phyloP scores from a whole-genome alignment of 2,113 vertebrate genomes.

The Notechis scutatus region DNA sequence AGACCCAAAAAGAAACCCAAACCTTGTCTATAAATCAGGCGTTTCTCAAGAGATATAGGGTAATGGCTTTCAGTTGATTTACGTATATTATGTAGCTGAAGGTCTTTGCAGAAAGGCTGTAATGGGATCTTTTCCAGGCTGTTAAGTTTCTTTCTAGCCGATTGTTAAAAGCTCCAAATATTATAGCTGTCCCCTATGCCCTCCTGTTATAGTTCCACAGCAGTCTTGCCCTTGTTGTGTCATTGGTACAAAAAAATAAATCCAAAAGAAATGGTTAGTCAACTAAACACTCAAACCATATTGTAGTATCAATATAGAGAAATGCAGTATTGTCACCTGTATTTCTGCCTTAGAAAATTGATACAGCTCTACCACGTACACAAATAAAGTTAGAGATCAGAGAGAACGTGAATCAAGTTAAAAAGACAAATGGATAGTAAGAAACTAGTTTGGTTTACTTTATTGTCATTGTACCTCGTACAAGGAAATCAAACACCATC shows the following conservation, averaged over 20 bases:
- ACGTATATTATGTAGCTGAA: slow-evolving; percentile 1
- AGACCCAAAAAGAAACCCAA: slow-evolving; percentile 7
- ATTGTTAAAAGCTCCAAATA: not conserved
- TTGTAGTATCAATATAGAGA: not conserved
- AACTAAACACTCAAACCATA: not conserved
- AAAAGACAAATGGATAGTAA: not conserved
- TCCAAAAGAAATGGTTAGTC: not conserved
- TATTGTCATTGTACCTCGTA: too few relatives aligned
- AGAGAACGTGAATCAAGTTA: not conserved
- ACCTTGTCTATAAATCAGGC: not conserved
- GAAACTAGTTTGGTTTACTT: not conserved
- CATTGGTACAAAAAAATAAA: not conserved
- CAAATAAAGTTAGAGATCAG: not conserved
- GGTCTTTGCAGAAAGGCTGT: not conserved
- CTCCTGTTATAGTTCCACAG: not conserved
- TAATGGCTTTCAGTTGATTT: not conserved
- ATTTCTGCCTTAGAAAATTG: not conserved
- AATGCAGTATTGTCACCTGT: not conserved
- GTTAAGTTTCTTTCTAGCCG: not conserved
- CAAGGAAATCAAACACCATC: too few relatives aligned
- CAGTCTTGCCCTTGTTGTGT: not conserved
- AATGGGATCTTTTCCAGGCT: not conserved
- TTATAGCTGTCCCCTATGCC: not conserved
- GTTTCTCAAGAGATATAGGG: not conserved
- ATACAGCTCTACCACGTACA: not conserved